Base-by-base conservation (phyloP, 2,797 vertebrate species). In the Hippopotamyrus pictus region DNA sequence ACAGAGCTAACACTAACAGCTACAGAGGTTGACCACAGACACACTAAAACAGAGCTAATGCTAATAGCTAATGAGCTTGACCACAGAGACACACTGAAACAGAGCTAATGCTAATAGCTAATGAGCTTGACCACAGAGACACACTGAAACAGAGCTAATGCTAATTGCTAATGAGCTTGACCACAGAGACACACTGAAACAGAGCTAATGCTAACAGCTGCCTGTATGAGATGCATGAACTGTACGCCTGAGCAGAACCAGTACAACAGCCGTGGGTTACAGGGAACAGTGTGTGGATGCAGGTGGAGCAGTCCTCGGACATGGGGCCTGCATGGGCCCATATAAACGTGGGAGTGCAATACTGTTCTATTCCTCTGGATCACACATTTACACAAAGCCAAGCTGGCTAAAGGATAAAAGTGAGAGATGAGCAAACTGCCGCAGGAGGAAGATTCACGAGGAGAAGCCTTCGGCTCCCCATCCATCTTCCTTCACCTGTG, bases 401-500 rank as follows among this genome's bases (percentile, higher is more conserved):
- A 86, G 48, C 51, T 41, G 73, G 46, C 59, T 19, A 12, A 37
- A 5, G 73, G 50, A 51, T 89, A 22, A 37, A 69, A 62, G 88
- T 44, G 62, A 41, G 41, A 50, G 57, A 69, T 29, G 19, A 22
- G 59, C 57, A 73, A 19, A 62, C 33, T 53, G 59, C 65, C 11
- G 85, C 37, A 44, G 87, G 62, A 87, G 84, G 86, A 92, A 92
- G 95, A 96, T 95, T 95, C 94, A 95, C 94, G 93, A 94, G 91
- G 86, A 90, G 91, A 86, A 86, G 89, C 92, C 91, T 91, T 93
- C 92, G 79, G 90, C 92, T 94, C 92, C 93, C 95, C 94, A 89
- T 95, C 94, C 92, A 33, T 96, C 94, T 95, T 93, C 92, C 90
- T 91, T 95, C 95, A 95, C 94, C 95, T 95, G 94, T 88, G 92